Conservation (phyloP, 1,140 invertebrate species). For the Bilobella aurantiaca region DNA sequence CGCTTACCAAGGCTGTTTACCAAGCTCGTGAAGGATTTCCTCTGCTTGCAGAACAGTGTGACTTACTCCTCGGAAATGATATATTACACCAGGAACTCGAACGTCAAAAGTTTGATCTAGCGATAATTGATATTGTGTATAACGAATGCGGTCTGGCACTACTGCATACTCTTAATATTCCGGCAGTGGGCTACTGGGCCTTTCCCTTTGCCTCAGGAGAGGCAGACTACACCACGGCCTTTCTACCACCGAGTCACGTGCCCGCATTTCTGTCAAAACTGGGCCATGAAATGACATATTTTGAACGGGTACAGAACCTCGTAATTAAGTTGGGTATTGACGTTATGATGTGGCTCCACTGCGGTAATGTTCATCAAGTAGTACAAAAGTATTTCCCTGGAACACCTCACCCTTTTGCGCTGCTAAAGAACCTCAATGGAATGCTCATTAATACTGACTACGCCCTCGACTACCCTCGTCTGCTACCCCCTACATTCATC, state of each 20-base stretch:
- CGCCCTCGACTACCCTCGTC: conserved; percentile 37
- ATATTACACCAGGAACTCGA: conserved; percentile 19
- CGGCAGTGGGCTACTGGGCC: conserved; percentile 36
- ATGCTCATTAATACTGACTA: conserved; percentile 39
- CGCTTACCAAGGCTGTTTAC: conserved; percentile 20
- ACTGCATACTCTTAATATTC: conserved; percentile 33
- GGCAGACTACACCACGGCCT: conserved; percentile 36
- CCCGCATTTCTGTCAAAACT: conserved; percentile 36
- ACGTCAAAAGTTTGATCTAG: conserved; percentile 31
- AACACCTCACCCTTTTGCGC: conserved; percentile 34
- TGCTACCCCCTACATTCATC: conserved; percentile 38
- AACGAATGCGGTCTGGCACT: conserved; percentile 36
- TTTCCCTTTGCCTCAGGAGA: conserved; percentile 33
- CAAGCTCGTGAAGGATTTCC: conserved; percentile 31
- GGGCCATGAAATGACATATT: conserved; percentile 36
- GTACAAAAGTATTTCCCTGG: conserved; percentile 36
- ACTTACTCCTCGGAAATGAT: conserved; percentile 26
- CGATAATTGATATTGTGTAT: conserved; percentile 36
- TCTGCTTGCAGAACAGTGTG: conserved; percentile 30
- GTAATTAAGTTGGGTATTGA: conserved; percentile 34
- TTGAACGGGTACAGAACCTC: conserved; percentile 34
- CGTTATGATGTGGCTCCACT: conserved; percentile 36
- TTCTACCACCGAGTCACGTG: conserved; percentile 35
- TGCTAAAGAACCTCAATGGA: conserved; percentile 37
- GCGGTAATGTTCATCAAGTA: conserved; percentile 28